A percentile compares a stretch with the other conserved stretches of the same genome.
Evolutionary conservation across 1,140 invertebrate genomes (phyloP).

Genomic region (Drosophila sproati): DNA sequence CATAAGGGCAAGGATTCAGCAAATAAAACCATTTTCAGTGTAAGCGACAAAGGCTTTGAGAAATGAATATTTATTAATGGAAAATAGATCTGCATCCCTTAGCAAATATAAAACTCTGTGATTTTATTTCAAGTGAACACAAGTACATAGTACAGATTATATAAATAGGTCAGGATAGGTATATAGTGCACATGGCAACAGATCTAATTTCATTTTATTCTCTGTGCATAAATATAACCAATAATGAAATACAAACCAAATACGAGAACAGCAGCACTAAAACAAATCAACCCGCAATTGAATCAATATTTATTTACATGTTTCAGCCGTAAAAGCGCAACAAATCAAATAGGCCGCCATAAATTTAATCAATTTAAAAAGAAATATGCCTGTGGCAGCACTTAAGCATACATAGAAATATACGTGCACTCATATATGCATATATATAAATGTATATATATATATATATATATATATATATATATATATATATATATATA

Average conservation of each 20-base stretch:
- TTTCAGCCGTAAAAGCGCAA: slow-evolving; percentile 8
- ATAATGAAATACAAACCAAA: background rate
- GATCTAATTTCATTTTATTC: background rate
- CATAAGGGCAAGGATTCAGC: too few species aligned
- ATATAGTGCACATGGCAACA: too few species aligned
- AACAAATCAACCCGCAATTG: background rate
- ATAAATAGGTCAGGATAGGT: too few species aligned
- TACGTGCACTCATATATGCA: too few species aligned
- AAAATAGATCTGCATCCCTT: too few species aligned
- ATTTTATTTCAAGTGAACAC: too few species aligned
- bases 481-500: slow-evolving; percentile 2
- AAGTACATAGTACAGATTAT: too few species aligned
- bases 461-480: slow-evolving; percentile 1
- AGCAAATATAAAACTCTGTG: too few species aligned
- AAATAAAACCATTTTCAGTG: too few species aligned
- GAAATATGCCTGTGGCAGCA: background rate
- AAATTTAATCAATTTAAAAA: slow-evolving; percentile 56
- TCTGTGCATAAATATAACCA: background rate
- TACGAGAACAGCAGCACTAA: background rate
- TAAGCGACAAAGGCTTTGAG: too few species aligned
- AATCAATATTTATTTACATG: slow-evolving; percentile 21
- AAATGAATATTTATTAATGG: too few species aligned
- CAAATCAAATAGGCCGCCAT: slow-evolving; percentile 35
- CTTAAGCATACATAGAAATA: too few species aligned
- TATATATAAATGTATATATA: background rate